Evolutionary conservation across 1,140 invertebrate species (phyloP).

Genomic region (Anthonomus grandis): DNA sequence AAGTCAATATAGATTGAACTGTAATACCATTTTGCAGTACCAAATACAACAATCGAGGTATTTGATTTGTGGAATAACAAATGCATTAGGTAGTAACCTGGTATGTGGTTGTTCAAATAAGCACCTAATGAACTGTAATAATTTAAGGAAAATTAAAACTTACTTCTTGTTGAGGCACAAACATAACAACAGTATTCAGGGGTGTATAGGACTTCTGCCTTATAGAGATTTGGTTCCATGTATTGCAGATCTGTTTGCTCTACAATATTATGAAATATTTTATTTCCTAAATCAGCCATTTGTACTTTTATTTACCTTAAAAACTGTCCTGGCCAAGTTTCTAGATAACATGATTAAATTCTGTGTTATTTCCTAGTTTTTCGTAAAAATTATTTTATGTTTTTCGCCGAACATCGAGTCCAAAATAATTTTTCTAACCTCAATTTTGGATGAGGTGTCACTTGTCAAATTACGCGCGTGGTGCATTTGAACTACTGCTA

Average conservation of each 20-base stretch:
- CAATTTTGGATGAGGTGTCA: no score
- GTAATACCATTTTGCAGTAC: no score
- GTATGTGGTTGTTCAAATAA: constrained; percentile 11
- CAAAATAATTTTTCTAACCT: no score
- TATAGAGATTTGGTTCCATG: constrained; percentile 39
- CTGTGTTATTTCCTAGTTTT: neutral
- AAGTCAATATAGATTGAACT: no score
- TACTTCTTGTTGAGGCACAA: constrained; percentile 98
- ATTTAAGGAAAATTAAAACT: no score
- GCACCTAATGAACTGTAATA: constrained; percentile 10
- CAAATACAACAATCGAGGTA: no score
- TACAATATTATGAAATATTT: constrained; percentile 29
- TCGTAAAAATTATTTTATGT: neutral
- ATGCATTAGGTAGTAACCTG: no score
- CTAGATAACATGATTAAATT: constrained; percentile 24
- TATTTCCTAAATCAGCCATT: neutral
- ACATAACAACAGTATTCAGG: constrained; percentile 91
- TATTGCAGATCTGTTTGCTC: constrained; percentile 13
- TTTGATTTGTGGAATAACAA: no score
- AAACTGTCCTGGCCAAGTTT: constrained; percentile 16
- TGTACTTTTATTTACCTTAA: constrained; percentile 8
- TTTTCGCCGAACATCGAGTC: neutral
- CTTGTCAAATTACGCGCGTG: no score
- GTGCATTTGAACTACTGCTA: no score
- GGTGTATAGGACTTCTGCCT: constrained; percentile 68